A percentile compares a stretch with the other conserved stretches of the same genome.
Evolutionary conservation across 2,888 invertebrate genomes (phyloP).

Genomic region (Mylabris sibirica): DNA sequence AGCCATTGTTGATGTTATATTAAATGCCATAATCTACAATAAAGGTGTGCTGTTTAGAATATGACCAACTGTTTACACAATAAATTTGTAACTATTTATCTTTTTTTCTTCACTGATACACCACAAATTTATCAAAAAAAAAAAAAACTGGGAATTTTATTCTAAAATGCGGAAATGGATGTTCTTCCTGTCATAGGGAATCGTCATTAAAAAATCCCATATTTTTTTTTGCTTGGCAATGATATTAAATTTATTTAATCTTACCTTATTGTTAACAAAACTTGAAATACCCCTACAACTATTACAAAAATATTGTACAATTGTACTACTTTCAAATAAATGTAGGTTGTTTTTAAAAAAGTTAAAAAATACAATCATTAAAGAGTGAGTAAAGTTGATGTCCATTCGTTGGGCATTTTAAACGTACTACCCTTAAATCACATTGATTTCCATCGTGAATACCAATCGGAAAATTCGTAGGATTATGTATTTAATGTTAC

Average conservation of each 20-base stretch:
- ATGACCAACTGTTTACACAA: not conserved
- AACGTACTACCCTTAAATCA: not conserved
- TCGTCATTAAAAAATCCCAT: too few relatives aligned
- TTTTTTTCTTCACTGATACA: too few relatives aligned
- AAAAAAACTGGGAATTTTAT: not conserved
- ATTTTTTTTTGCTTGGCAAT: too few relatives aligned
- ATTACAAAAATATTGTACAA: not conserved
- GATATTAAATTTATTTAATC: too few relatives aligned
- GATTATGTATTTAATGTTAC: not conserved
- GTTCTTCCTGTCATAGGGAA: too few relatives aligned
- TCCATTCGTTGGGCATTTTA: too few relatives aligned
- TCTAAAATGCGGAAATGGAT: not conserved
- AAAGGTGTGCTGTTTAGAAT: constrained; percentile 4
- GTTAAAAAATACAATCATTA: not conserved
- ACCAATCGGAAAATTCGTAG: not conserved
- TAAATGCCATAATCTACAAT: not conserved
- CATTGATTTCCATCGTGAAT: not conserved
- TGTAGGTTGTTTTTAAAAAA: not conserved
- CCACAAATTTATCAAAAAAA: not conserved
- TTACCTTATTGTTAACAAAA: too few relatives aligned
- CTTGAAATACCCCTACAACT: too few relatives aligned
- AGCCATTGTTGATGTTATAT: not conserved
- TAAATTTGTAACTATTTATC: not conserved
- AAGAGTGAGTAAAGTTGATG: not conserved
- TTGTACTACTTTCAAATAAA: not conserved